Percentiles rank a stretch among this genome's conserved stretches.
Evolutionary conservation across 2,113 vertebrate genomes (phyloP).

Genomic region (Procavia capensis): DNA sequence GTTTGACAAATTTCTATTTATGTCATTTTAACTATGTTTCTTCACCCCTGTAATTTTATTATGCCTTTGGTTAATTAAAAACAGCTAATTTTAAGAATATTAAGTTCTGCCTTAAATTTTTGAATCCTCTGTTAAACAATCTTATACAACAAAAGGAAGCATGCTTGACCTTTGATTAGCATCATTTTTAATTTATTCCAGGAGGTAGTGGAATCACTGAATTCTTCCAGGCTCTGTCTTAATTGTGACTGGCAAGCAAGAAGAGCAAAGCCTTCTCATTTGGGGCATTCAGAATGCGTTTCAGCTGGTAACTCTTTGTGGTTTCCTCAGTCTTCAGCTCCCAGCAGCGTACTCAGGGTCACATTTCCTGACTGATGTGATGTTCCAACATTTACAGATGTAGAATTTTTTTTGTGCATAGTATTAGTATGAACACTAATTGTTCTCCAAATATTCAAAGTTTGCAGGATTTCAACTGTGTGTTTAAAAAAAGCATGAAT

Average conservation of each 20-base stretch:
- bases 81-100: conserved; percentile 53
- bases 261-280: background rate
- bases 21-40: background rate
- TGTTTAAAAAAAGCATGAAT: background rate
- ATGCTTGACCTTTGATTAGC: conserved; percentile 31
- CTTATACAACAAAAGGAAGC: conserved; percentile 15
- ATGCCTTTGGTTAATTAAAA: conserved; percentile 49
- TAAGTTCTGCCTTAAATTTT: conserved; percentile 56
- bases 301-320: background rate
- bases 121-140: conserved; percentile 35
- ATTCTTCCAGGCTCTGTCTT: conserved; percentile 23
- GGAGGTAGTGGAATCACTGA: background rate
- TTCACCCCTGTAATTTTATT: background rate
- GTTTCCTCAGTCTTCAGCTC: background rate
- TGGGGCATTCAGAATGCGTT: background rate
- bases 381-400: background rate
- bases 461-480: conserved; percentile 13
- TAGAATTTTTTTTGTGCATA: background rate
- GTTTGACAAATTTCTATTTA: conserved; percentile 7
- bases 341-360: background rate
- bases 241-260: background rate
- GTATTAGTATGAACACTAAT: background rate
- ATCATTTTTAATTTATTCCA: conserved; percentile 53
- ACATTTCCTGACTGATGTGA: background rate
- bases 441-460: background rate